Conservation (phyloP, 2,888 invertebrate genomes). For the Lithophane ornitopus region DNA sequence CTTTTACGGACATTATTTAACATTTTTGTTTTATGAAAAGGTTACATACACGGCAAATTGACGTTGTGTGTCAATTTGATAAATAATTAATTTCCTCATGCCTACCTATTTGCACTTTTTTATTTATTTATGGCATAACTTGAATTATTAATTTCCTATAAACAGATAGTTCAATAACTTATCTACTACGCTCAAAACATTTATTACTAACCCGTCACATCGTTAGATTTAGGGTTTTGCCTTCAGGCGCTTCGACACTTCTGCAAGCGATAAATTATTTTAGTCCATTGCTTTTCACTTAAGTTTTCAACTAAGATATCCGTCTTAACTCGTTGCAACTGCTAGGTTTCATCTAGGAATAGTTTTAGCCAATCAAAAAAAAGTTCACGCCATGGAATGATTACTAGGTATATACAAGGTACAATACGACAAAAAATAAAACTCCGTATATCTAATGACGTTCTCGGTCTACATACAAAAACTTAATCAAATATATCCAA, state of each 20-base stretch:
- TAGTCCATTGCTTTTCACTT: conserved; percentile 33
- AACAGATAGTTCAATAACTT: background rate
- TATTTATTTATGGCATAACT: background rate
- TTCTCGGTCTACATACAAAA: no score
- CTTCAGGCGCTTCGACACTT: conserved; percentile 33
- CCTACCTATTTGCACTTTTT: no score
- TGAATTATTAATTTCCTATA: background rate
- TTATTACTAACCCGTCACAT: conserved; percentile 4
- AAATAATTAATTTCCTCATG: no score
- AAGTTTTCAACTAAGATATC: conserved; percentile 15
- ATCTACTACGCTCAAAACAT: background rate
- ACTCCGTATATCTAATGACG: no score
- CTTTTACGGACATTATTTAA: no score
- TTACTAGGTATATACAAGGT: background rate
- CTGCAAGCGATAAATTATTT: conserved; percentile 29
- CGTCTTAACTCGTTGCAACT: background rate
- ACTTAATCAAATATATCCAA: no score
- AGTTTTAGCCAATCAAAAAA: background rate
- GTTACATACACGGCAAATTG: no score
- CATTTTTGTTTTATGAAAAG: no score
- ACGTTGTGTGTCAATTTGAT: no score
- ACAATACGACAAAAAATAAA: no score
- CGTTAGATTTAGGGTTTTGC: conserved; percentile 20
- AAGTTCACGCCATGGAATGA: no score
- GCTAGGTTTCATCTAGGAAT: background rate